A percentile compares a stretch with the other conserved stretches of the same genome.
phyloP scores from a whole-genome alignment of 2,888 invertebrate genomes.

The Pecten maximus region DNA sequence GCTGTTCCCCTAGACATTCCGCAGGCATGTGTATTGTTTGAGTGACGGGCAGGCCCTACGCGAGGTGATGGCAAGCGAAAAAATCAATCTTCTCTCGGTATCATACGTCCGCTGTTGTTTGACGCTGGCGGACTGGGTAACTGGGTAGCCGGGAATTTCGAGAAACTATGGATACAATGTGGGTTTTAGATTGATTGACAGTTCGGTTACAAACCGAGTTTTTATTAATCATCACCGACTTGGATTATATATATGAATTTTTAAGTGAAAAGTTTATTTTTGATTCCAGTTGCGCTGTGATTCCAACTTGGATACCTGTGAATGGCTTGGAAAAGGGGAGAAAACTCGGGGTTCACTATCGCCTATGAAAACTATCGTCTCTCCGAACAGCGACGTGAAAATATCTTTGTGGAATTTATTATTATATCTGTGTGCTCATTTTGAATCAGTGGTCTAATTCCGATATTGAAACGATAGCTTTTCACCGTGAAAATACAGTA shows the following conservation, averaged over 20 bases:
- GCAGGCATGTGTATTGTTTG: constrained; percentile 28
- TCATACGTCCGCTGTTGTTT: background rate
- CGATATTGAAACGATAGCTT: background rate
- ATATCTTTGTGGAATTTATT: constrained; percentile 1
- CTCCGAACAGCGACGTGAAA: background rate
- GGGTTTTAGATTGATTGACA: constrained; percentile 5
- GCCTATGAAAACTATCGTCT: background rate
- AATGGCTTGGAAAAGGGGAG: background rate
- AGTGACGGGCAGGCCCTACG: background rate
- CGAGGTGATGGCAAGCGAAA: constrained; percentile 33
- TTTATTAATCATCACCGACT: background rate
- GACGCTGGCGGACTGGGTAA: background rate
- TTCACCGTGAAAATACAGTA: constrained; percentile 32
- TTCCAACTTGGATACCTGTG: background rate
- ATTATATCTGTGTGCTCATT: background rate
- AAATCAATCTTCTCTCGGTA: background rate
- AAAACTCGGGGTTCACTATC: background rate
- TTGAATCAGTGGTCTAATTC: background rate
- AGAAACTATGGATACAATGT: background rate
- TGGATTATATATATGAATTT: constrained; percentile 8
- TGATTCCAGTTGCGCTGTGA: background rate
- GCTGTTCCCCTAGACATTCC: constrained; percentile 26
- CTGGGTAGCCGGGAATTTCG: background rate
- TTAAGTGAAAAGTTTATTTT: constrained; percentile 7
- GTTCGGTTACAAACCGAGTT: background rate